Evolutionary conservation across 2,797 vertebrate genomes (phyloP), one percentile per base, ranked within the genome.

Genomic region (Anguilla megastoma): DNA sequence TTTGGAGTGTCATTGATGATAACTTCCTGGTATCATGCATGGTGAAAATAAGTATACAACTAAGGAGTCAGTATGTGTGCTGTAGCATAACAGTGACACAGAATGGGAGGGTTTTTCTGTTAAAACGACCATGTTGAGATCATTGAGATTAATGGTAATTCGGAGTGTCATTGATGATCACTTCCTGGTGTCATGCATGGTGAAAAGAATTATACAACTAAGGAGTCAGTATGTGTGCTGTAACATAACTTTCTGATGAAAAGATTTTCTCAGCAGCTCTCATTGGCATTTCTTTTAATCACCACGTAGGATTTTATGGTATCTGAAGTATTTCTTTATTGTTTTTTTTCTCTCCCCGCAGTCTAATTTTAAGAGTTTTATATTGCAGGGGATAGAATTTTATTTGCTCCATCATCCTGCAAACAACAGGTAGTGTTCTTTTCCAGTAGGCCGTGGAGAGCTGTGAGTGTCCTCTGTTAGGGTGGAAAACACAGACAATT

Each of bases 341-440:
- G n/a, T 69, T 76, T 3, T 5, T 69, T 16, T 41, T 50, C 41
- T 45, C 41, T 18, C 21, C 45, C 45, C 45, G 2, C 12, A n/a
- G 21, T n/a, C 8, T 82, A 8, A 79, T 18, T 79, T 16, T 82
- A n/a, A 48, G 45, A 48, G 79, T 33, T 48, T 18, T 82, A 50
- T 16, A 24, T 82, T 50, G 79, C 45, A n/a, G 30, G 14, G 36
- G 33, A 41, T 76, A 2, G 36, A 14, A 41, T 36, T 76, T 76
- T 33, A 18, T 76, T 76, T 41, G 74, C 74, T 41, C 30, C 36
- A n/a, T 76, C 74, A 76, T 76, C 16, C 33, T n/a, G 5, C 33
- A 82, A 48, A 82, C 45, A 82, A 50, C 79, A 82, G 79, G 41
- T 82, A 82, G 41, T 50, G 79, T 50, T 82, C 18, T 48, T 82